Evolutionary conservation across 2,888 invertebrate genomes (phyloP).

Genomic region (Apamea anceps): DNA sequence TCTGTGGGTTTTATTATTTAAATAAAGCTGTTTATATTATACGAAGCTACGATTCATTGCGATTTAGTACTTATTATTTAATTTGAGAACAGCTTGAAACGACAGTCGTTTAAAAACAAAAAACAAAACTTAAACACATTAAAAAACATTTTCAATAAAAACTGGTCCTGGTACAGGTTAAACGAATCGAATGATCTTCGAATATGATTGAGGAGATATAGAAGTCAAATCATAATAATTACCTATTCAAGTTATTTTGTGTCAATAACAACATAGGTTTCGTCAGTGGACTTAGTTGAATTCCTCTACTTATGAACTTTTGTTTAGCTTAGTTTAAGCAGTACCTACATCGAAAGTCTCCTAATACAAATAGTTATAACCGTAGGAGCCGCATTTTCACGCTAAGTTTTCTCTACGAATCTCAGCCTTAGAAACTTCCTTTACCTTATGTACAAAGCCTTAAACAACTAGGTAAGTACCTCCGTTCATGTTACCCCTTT

Average conservation of each 20-base stretch:
- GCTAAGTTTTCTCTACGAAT: neutral
- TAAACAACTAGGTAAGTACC: constrained; percentile 10
- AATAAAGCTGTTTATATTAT: neutral
- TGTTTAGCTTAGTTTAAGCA: neutral
- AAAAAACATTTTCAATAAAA: neutral
- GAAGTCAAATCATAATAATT: neutral
- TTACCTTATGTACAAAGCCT: constrained; percentile 10
- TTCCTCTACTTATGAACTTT: neutral
- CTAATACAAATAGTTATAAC: neutral
- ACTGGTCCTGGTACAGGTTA: neutral
- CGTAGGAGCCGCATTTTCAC: neutral
- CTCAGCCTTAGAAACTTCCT: neutral
- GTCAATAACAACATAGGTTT: neutral
- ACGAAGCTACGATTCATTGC: neutral
- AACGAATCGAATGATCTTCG: no score
- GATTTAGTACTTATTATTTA: neutral
- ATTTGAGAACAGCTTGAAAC: neutral
- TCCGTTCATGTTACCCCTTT: constrained; percentile 23
- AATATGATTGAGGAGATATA: neutral
- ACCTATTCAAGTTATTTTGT: neutral
- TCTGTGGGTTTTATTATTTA: neutral
- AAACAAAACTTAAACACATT: no score
- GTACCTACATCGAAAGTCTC: neutral
- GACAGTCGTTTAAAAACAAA: neutral
- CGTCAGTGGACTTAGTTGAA: neutral